Evolutionary conservation across 2,888 invertebrate genomes (phyloP).

Genomic region (Disparrhopalites patrizii): DNA sequence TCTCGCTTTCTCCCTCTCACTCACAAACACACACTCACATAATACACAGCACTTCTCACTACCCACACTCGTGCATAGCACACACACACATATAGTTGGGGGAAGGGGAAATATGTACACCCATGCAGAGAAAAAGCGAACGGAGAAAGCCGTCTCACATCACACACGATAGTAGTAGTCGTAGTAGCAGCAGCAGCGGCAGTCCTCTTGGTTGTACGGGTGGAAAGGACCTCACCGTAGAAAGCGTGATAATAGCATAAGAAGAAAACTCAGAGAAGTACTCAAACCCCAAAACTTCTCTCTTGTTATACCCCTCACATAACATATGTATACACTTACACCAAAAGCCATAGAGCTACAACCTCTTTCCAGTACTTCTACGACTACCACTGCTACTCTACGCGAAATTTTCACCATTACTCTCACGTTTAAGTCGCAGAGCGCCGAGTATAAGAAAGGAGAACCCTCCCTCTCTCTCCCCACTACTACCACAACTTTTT

Average conservation of each 20-base stretch:
- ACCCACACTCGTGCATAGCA: background rate
- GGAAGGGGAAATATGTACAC: no score
- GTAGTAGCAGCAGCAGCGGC: no score
- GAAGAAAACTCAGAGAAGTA: no score
- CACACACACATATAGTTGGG: background rate
- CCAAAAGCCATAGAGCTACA: background rate
- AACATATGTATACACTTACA: background rate
- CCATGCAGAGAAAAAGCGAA: no score
- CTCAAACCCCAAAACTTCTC: background rate
- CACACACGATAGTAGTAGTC: no score
- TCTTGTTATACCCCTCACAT: background rate
- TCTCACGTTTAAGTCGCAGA: no score
- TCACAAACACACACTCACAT: background rate
- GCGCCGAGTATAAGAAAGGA: no score
- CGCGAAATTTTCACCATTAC: slow-evolving; percentile 5
- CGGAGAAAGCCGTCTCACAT: no score
- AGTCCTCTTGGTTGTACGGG: no score
- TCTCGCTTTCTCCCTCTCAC: slow-evolving; percentile 11
- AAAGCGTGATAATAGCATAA: no score
- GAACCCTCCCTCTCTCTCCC: background rate
- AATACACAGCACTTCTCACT: background rate
- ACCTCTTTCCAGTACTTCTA: background rate
- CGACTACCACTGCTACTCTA: background rate
- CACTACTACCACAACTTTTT: no score
- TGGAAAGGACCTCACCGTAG: background rate